Percentiles rank a stretch among this genome's conserved stretches.
These are phyloP conservation scores for Nephotettix cincticeps DNA, from an alignment of 1,140 invertebrate species.

Conservation along the genomic window DNA sequence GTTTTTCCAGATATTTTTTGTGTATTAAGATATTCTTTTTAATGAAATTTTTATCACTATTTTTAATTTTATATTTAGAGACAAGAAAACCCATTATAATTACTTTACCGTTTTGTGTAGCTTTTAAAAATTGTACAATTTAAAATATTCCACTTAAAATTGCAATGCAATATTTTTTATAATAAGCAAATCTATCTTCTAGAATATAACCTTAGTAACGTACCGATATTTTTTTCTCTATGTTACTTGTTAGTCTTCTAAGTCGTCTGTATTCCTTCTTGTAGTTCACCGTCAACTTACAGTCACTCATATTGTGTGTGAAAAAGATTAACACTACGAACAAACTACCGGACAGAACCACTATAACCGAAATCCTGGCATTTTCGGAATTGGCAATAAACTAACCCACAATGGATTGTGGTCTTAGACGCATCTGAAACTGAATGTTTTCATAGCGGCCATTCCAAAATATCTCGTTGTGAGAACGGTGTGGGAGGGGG, in stretches of 20 bases:
- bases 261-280: constrained; percentile 62
- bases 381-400: no score
- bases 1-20: no score
- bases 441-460: neutral
- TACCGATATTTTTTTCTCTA: constrained; percentile 44
- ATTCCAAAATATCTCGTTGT: neutral
- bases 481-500: no score
- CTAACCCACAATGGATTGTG: no score
- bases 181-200: neutral
- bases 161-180: neutral
- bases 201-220: neutral
- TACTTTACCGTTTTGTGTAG: neutral
- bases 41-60: neutral
- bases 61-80: neutral
- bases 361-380: no score
- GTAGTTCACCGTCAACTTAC: constrained; percentile 52
- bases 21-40: neutral
- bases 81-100: neutral
- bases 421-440: no score
- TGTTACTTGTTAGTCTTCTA: constrained; percentile 60
- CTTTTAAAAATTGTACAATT: neutral
- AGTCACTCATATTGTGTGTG: neutral
- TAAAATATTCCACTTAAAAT: neutral
- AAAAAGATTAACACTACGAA: no score
- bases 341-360: no score